Base-by-base conservation (phyloP, 2,797 vertebrate species). In the Sebastes itinus region DNA sequence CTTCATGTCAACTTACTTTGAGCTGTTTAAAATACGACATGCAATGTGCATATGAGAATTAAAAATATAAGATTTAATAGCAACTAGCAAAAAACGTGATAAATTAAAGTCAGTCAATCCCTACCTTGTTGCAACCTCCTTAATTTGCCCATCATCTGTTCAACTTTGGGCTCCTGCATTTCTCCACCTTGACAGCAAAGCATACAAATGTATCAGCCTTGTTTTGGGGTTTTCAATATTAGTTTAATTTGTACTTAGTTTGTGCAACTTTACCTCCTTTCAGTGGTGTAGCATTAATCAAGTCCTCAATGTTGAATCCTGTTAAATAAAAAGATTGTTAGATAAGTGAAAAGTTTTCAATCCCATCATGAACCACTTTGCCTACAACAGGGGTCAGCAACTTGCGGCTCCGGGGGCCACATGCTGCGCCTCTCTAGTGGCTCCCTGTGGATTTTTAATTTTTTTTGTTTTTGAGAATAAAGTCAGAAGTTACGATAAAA, bases 51-150 rank as follows among this genome's bases (percentile, higher is more conserved):
- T 22, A 11, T 30, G 20, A 28, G 1, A 35, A 23, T 61, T 78
- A 12, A 60, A 42, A 60, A 35, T 18, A 25, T 8, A 1, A 16
- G 22, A 52, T 52, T n/a, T 12, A 16, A 18, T 18, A 13, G 2
- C 1, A 46, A 56, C 25, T 27, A 2, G 27, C 5, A 46, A 59
- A 59, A 35, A 10, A 55, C 16, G 16, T 3, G 7, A 23, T 5
- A 46, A 7, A 22, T 32, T 6, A 12, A 61, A 28, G 55, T 61
- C 32, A 67, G 23, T 62, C 18, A 60, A 62, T 30, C 27, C 14
- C 2, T 86, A 95, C 94, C 94, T 90, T 89, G 76, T 75, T 92
- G 90, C 16, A 93, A 79, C 18, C 9, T 84, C 25, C 74, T 85
- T 4, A 94, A 72, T 81, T 90, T 92, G 4, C 11, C 32, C 54